Conservation (phyloP, 2,888 invertebrate species). For the Clanis bilineata region DNA sequence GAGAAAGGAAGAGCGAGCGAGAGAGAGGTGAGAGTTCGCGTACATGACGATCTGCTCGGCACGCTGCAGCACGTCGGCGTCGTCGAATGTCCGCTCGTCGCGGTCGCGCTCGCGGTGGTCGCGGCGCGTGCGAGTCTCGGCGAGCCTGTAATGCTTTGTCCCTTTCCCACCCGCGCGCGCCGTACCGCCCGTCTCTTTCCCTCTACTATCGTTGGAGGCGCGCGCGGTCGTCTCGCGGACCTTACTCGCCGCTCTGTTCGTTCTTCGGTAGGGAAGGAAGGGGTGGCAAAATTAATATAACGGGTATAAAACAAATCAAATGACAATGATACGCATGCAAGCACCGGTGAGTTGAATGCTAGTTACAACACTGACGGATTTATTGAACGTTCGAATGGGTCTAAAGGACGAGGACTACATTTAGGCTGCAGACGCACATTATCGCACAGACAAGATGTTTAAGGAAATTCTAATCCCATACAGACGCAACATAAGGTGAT, state of each 20-base stretch:
- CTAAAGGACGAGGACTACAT: conserved; percentile 12
- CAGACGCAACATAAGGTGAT: conserved; percentile 12
- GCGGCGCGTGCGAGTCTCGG: conserved; percentile 74
- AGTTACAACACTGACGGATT: background rate
- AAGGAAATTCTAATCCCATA: conserved; percentile 17
- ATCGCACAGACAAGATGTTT: conserved; percentile 3
- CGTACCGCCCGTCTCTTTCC: conserved; percentile 40
- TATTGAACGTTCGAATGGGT: conserved; percentile 18
- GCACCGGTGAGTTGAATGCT: background rate
- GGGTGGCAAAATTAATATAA: conserved; percentile 45
- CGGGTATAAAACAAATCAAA: conserved; percentile 44
- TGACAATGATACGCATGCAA: conserved; percentile 24
- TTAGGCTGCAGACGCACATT: conserved; percentile 10
- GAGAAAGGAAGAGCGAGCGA: conserved; percentile 32
- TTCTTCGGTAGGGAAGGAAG: conserved; percentile 43
- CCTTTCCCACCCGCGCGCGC: conserved; percentile 58
- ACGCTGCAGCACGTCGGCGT: conserved; percentile 91
- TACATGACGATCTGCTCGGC: conserved; percentile 95
- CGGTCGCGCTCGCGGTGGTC: conserved; percentile 82
- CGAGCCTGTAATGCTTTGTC: conserved; percentile 69
- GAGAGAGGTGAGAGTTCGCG: conserved; percentile 54
- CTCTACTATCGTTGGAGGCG: conserved; percentile 44
- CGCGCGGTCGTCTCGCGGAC: conserved; percentile 48
- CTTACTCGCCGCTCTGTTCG: conserved; percentile 57
- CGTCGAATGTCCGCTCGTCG: conserved; percentile 85